Base-by-base conservation (phyloP, 2,797 vertebrate genomes). In the Coracias cyanogaster region DNA sequence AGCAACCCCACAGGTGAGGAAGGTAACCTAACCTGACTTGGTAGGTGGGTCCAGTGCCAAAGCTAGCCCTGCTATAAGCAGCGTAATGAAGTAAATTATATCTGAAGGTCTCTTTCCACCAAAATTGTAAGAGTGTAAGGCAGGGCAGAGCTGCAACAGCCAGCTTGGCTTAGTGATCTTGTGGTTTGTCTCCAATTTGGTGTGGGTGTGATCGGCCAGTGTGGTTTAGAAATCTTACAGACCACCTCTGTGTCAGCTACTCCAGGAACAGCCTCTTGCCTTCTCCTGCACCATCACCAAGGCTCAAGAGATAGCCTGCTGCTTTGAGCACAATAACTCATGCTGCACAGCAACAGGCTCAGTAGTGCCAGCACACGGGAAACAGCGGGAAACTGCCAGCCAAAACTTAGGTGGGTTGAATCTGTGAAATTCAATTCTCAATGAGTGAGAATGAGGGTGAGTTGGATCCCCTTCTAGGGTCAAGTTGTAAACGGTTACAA, bases 171-270 rank as follows among this genome's bases (percentile, higher is more conserved):
- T 0, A 41, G 35, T 2, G 22, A 21, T 16, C 14, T 6, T 2
- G 31, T 4, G n/a, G 12, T 10, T 12, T 10, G 19, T 12, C 35
- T 46, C 26, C 26, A 51, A 0, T 5, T 6, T 3, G 39, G 33
- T 1, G 19, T 3, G 37, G 16, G 52, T 61, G 8, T 7, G 16
- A 46, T 2, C 26, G 9, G 29, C 20, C 46, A 16, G 33, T 52
- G 26, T 8, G 14, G 41, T 31, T 49, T 3, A 0, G 33, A 3
- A 0, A 19, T 3, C 26, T 5, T 0, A 4, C 0, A 21, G 26
- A 22, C 16, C 2, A 7, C 3, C 37, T 22, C 9, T 1, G 15
- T 2, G 48, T 9, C 1, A 1, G 0, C 10, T 31, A 26, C 46
- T 2, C 29, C 48, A 6, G 65, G 39, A 51, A 3, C 45, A 31